Evolutionary conservation across 2,113 vertebrate species (phyloP).

Genomic region (Regulus satrapa): DNA sequence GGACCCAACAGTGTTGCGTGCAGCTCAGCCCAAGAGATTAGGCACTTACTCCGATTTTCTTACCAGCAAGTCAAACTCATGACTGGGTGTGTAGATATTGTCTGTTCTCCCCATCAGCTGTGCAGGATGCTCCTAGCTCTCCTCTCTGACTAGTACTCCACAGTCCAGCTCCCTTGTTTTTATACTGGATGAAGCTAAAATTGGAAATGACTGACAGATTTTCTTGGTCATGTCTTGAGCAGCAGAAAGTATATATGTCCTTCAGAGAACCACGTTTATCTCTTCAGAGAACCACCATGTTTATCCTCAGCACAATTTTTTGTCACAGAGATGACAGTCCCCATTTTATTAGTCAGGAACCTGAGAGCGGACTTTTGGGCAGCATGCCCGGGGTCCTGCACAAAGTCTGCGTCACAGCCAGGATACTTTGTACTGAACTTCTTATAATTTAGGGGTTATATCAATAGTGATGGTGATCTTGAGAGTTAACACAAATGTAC

Average conservation of each 20-base stretch:
- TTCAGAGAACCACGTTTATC: neutral
- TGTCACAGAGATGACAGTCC: neutral
- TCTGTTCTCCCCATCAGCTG: neutral
- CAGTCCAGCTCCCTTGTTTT: neutral
- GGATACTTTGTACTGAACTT: neutral
- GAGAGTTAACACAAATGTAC: neutral
- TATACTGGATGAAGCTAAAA: neutral
- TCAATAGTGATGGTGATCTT: neutral
- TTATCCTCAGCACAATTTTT: neutral
- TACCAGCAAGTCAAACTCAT: neutral
- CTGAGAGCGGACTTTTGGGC: neutral
- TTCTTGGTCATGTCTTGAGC: neutral
- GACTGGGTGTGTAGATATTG: neutral
- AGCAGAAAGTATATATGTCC: accelerated
- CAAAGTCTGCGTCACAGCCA: neutral
- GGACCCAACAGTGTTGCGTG: neutral
- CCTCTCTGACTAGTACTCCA: neutral
- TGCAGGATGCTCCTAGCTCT: neutral
- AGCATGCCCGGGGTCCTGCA: neutral
- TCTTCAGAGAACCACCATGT: too few species aligned
- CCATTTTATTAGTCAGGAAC: neutral
- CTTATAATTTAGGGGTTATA: neutral
- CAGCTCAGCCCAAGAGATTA: neutral
- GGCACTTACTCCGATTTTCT: neutral
- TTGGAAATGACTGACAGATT: neutral